Conservation (phyloP, 2,113 vertebrate species). For the Speoplatyrhinus poulsoni region DNA sequence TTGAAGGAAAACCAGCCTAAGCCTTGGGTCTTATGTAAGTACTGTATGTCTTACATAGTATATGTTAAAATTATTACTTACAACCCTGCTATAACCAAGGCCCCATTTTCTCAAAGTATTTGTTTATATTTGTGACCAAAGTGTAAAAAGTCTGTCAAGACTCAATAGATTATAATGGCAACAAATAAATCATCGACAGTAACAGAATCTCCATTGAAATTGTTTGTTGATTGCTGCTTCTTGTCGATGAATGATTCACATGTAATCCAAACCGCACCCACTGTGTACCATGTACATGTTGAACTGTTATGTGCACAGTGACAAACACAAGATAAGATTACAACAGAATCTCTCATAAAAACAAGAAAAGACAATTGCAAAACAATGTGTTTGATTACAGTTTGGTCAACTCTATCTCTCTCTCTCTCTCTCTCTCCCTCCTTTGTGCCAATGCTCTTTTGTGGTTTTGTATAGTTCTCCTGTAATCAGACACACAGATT, state of each 20-base stretch:
- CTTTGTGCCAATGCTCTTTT: constrained; percentile 50
- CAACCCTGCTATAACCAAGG: neutral
- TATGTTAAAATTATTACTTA: neutral
- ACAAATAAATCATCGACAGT: neutral
- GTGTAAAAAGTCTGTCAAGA: neutral
- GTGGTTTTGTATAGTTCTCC: constrained; percentile 59
- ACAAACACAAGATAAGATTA: no score
- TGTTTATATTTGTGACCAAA: neutral
- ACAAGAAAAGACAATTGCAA: neutral
- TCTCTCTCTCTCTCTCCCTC: neutral
- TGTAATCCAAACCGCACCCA: no score
- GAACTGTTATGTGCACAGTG: no score
- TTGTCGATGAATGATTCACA: no score
- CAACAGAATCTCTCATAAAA: no score
- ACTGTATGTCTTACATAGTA: neutral
- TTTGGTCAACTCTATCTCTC: neutral
- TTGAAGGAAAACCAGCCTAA: constrained; percentile 2
- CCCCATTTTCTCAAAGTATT: neutral
- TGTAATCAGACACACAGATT: constrained; percentile 69
- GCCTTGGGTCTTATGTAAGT: neutral
- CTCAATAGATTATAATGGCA: no score
- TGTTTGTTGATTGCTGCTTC: no score
- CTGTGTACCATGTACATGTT: no score
- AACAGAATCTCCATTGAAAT: neutral
- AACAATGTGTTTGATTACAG: neutral